Percentiles rank a stretch among this genome's conserved stretches.
Evolutionary conservation across 2,113 vertebrate species (phyloP).

Genomic region (Nerophis lumbriciformis): DNA sequence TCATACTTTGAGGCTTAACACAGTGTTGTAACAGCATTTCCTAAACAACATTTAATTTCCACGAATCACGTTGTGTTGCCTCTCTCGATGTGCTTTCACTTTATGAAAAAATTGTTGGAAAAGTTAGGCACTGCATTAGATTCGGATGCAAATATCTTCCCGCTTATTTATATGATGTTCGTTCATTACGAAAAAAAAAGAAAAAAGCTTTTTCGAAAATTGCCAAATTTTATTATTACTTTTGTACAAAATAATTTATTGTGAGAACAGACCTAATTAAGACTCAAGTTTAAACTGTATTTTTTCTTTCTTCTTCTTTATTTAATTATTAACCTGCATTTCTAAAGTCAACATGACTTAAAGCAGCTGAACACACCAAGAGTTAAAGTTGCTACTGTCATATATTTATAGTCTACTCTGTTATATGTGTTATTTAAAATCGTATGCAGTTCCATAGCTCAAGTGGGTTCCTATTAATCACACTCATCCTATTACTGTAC

Average conservation of each 20-base stretch:
- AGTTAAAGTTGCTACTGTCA: conserved; percentile 41
- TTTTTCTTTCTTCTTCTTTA: conserved; percentile 11
- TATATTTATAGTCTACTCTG: conserved; percentile 38
- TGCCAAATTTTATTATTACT: no score
- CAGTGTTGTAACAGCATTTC: conserved; percentile 23
- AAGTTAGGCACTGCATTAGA: not conserved
- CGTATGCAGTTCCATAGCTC: conserved; percentile 35
- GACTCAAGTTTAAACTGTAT: conserved; percentile 22
- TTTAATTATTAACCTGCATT: conserved; percentile 5
- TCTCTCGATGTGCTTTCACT: conserved; percentile 18
- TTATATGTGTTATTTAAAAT: conserved; percentile 62
- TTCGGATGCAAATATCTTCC: no score
- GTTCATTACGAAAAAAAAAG: no score
- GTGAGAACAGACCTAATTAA: conserved; percentile 22
- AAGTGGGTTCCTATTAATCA: conserved; percentile 41
- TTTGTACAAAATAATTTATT: no score
- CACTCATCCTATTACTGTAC: conserved; percentile 52
- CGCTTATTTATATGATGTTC: no score
- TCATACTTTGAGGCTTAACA: not conserved
- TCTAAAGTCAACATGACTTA: conserved; percentile 4
- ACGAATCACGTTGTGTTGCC: conserved; percentile 40
- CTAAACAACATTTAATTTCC: conserved; percentile 35
- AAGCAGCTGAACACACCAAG: not conserved
- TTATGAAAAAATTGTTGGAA: conserved; percentile 37
- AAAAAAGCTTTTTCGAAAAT: no score